Percentiles rank a stretch among this genome's conserved stretches.
Evolutionary conservation across 2,797 vertebrate species (phyloP).

Genomic region (Hippoglossus hippoglossus): DNA sequence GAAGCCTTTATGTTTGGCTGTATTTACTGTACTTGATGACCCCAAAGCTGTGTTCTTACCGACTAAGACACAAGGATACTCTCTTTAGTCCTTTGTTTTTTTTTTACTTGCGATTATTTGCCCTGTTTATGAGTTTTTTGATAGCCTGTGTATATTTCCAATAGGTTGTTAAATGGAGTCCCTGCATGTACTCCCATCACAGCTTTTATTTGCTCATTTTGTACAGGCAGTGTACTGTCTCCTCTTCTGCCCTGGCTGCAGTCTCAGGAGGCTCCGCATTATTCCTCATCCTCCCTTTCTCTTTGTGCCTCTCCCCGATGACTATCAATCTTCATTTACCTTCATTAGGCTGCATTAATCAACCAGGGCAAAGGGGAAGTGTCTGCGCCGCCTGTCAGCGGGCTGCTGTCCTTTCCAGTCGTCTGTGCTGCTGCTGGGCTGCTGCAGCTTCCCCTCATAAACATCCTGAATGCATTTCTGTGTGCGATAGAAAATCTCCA

Average conservation of each 20-base stretch:
- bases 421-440: background rate
- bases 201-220: constrained; percentile 38
- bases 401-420: constrained; percentile 21
- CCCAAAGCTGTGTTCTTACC: background rate
- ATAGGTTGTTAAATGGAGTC: constrained; percentile 48
- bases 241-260: constrained; percentile 20
- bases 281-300: constrained; percentile 22
- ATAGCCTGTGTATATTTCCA: background rate
- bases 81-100: background rate
- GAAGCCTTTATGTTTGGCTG: no score
- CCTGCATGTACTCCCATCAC: constrained; percentile 48
- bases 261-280: constrained; percentile 32
- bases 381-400: constrained; percentile 51
- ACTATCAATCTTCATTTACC: constrained; percentile 71
- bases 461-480: constrained; percentile 29
- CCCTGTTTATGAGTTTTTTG: constrained; percentile 7
- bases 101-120: background rate
- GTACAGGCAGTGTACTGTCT: constrained; percentile 22
- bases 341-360: constrained; percentile 72
- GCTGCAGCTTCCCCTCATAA: constrained; percentile 34
- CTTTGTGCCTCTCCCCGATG: constrained; percentile 43
- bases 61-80: background rate
- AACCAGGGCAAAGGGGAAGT: constrained; percentile 43
- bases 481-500: constrained; percentile 29
- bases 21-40: background rate